These are phyloP conservation scores for Melitaea cinxia DNA, from an alignment of 1,140 invertebrate genomes.

Conservation along the genomic window DNA sequence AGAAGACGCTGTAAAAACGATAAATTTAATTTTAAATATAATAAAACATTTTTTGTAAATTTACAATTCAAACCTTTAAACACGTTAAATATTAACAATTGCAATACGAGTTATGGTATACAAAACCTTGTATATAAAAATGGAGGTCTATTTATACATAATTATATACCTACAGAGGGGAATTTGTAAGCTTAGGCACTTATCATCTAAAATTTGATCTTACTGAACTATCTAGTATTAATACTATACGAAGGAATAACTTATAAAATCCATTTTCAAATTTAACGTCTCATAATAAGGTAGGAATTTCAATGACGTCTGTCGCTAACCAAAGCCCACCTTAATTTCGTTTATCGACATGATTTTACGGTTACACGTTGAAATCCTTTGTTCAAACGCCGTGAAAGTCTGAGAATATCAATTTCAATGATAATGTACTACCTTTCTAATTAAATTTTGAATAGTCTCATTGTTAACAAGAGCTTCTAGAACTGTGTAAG, in stretches of 20 bases:
- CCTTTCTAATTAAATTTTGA: background rate
- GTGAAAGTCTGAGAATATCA: background rate
- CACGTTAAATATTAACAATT: too few species aligned
- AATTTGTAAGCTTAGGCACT: background rate
- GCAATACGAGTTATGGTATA: too few species aligned
- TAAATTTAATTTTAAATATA: too few species aligned
- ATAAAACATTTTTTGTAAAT: too few species aligned
- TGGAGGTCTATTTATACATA: background rate
- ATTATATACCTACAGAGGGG: background rate
- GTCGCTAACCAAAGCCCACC: background rate
- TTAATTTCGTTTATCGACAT: conserved; percentile 1
- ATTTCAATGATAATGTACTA: background rate
- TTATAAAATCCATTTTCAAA: background rate
- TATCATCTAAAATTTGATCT: conserved; percentile 4
- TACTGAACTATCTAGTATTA: background rate
- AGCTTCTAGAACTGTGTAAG: too few species aligned
- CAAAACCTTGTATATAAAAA: too few species aligned
- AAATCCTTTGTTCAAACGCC: conserved; percentile 4
- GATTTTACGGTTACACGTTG: background rate
- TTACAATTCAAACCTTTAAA: too few species aligned
- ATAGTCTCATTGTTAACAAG: background rate
- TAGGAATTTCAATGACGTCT: background rate
- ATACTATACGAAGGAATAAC: background rate
- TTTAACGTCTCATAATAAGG: background rate
- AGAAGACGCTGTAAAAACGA: too few species aligned